Conservation (phyloP, 2,888 invertebrate genomes). For the Norana najaformis region DNA sequence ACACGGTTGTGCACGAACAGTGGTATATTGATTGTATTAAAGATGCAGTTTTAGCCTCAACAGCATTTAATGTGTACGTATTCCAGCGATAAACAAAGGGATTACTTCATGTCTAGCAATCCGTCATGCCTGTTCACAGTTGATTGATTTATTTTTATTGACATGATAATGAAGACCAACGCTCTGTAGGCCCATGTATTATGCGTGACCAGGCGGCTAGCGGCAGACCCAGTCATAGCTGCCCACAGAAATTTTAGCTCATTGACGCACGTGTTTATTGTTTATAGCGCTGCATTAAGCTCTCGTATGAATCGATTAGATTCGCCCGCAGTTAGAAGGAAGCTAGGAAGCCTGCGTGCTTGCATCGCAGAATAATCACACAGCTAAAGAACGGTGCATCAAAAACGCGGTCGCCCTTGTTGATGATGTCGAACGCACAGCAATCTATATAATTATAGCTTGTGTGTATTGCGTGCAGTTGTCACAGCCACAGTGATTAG, state of each 20-base stretch:
- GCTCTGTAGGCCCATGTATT: background rate
- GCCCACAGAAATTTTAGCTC: background rate
- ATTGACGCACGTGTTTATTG: background rate
- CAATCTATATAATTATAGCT: no score
- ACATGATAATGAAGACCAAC: background rate
- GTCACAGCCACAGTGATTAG: background rate
- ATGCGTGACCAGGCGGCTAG: background rate
- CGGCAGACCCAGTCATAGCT: background rate
- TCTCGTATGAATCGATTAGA: background rate
- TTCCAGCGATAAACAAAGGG: background rate
- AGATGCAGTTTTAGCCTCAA: background rate
- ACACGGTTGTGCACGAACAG: background rate
- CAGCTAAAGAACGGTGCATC: background rate
- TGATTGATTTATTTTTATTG: background rate
- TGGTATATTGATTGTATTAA: background rate
- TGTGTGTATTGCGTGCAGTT: background rate
- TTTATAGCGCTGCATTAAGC: background rate
- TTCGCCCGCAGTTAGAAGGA: background rate
- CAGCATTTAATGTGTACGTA: background rate
- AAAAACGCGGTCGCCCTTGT: background rate
- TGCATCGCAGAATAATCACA: background rate
- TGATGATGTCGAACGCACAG: background rate
- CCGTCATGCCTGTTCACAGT: background rate
- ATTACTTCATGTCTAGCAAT: background rate
- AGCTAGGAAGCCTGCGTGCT: background rate